Percentiles rank a stretch among this genome's conserved stretches.
These are phyloP conservation scores for Trypoxylus dichotomus DNA, from an alignment of 1,140 invertebrate genomes.

Conservation along the genomic window DNA sequence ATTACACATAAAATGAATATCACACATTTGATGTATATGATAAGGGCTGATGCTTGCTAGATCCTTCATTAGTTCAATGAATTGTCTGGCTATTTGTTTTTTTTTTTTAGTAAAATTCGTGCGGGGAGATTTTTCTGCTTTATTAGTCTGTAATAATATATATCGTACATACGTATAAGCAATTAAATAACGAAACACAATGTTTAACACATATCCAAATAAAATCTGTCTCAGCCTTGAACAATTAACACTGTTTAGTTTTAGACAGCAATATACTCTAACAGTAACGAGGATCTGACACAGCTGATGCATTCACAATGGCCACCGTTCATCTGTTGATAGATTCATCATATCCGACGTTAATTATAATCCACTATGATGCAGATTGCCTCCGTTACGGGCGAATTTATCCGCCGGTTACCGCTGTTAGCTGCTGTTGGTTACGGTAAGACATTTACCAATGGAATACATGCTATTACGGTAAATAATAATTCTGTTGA, in stretches of 20 bases:
- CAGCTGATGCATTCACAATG: neutral
- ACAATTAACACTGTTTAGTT: neutral
- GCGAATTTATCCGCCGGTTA: constrained; percentile 3
- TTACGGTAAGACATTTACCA: neutral
- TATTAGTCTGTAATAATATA: too few relatives aligned
- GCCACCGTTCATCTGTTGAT: constrained; percentile 11
- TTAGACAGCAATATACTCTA: neutral
- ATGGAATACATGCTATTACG: neutral
- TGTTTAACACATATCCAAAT: neutral
- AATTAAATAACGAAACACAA: neutral
- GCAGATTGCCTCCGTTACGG: neutral
- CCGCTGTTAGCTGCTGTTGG: neutral
- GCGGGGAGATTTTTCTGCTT: too few relatives aligned
- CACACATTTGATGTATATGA: too few relatives aligned
- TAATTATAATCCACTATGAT: constrained; percentile 18
- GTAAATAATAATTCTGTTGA: neutral
- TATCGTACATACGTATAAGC: too few relatives aligned
- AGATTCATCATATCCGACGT: constrained; percentile 16
- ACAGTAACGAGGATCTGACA: constrained; percentile 4
- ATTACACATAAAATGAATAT: too few relatives aligned
- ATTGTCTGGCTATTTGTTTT: too few relatives aligned
- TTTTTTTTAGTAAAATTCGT: too few relatives aligned
- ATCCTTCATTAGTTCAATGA: too few relatives aligned
- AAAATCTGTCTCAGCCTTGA: neutral
- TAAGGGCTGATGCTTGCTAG: too few relatives aligned